These are phyloP conservation scores for Pseudoatta argentina DNA, from an alignment of 1,140 invertebrate species.

Conservation along the genomic window DNA sequence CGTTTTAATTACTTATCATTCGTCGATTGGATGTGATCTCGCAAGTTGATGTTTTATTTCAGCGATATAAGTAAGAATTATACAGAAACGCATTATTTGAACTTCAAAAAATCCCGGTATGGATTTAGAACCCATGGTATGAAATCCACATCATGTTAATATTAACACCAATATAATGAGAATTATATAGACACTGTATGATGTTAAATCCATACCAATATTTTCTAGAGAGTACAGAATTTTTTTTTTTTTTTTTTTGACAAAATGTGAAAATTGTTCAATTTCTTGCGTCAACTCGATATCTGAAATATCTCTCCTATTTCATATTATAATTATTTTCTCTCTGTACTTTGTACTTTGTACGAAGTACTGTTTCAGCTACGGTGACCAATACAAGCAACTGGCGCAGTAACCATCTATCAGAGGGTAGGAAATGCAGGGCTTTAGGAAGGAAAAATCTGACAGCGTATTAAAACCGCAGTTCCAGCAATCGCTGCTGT, in stretches of 20 bases:
- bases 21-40: background rate
- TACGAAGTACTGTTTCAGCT: background rate
- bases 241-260: background rate
- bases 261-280: background rate
- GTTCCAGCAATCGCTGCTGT: background rate
- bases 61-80: background rate
- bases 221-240: background rate
- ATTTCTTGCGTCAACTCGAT: background rate
- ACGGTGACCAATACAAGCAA: background rate
- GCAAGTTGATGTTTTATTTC: slow-evolving; percentile 14
- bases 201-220: no score
- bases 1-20: slow-evolving; percentile 28
- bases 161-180: no score
- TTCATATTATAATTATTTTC: background rate
- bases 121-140: no score
- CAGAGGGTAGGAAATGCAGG: background rate
- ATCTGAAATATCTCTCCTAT: background rate
- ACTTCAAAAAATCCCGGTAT: no score
- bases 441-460: slow-evolving; percentile 19
- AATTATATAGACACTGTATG: no score
- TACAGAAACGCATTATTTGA: background rate
- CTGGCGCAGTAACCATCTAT: background rate
- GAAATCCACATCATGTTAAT: no score
- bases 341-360: no score
- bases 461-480: slow-evolving; percentile 16